Base-by-base conservation (phyloP, 2,797 vertebrate genomes). In the Sphenodon punctatus region DNA sequence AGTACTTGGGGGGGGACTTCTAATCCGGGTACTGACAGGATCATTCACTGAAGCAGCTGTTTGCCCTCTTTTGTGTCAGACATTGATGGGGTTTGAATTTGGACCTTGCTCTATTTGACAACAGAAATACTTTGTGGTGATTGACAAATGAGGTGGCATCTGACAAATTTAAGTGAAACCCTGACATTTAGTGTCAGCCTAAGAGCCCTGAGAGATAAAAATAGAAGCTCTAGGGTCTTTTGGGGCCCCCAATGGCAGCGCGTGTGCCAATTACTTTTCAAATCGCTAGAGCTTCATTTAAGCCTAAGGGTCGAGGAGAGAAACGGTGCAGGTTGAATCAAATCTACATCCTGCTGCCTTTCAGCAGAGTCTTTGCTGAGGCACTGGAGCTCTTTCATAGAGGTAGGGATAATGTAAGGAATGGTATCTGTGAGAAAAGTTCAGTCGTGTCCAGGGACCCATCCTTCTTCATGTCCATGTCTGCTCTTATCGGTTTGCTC, bases 111-210 rank as follows among this genome's bases (percentile, higher is more conserved):
- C 38, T 59, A 82, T 74, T 65, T 93, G 93, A 95, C 92, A 91
- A 84, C 78, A 39, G 5, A 84, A 89, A 86, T n/a, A 77, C 85
- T 82, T 25, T 30, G 80, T 90, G 94, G 86, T 89, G 95, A 94
- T 80, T 94, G 96, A 96, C 89, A 89, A 93, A 96, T 85, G 95
- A 95, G 90, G 94, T 92, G 92, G 90, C 10, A 86, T 84, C 88
- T 89, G 88, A 88, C 48, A 81, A 86, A 91, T 91, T 79, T 80
- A 80, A 93, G 91, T 45, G 55, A 49, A 89, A 91, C 89, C 83
- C 75, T 85, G 93, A 94, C 91, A 87, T 69, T 14, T 67, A 77
- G 77, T 86, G 83, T 87, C 80, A 84, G 89, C 87, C 71, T 2
- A 60, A 81, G 88, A 85, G 75, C 75, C 85, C 45, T 4, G 22